A percentile compares a stretch with the other conserved stretches of the same genome.
These are phyloP conservation scores for Mythimna albipuncta DNA, from an alignment of 2,888 invertebrate species.

Conservation along the genomic window DNA sequence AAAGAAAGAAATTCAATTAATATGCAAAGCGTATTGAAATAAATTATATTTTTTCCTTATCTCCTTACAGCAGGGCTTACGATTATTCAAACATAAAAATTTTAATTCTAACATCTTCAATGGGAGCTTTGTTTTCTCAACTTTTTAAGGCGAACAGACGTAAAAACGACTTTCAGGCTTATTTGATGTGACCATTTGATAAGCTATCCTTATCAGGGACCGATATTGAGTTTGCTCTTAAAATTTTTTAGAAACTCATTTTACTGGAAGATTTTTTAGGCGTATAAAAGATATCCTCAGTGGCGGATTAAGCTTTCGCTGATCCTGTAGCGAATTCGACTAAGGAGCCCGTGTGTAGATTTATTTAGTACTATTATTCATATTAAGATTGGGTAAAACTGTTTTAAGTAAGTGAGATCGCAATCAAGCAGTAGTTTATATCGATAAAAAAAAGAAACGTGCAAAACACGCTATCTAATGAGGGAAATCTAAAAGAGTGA, in stretches of 20 bases:
- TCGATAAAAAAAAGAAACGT: no score
- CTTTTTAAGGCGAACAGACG: slow-evolving; percentile 23
- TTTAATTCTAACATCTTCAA: slow-evolving; percentile 54
- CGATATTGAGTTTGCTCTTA: not conserved
- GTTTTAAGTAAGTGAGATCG: no score
- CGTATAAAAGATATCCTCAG: not conserved
- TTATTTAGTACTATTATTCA: no score
- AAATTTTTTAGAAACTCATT: not conserved
- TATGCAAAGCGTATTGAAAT: slow-evolving; percentile 79
- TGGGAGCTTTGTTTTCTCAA: slow-evolving; percentile 48
- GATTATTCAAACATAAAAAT: slow-evolving; percentile 64
- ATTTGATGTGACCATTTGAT: slow-evolving; percentile 28
- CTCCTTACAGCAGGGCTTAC: slow-evolving; percentile 66
- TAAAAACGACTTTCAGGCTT: slow-evolving; percentile 2
- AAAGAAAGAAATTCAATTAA: slow-evolving; percentile 74
- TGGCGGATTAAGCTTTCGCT: no score
- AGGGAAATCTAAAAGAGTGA: no score
- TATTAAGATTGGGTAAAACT: no score
- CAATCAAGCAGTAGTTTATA: no score
- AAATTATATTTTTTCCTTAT: slow-evolving; percentile 75
- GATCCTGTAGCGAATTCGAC: no score
- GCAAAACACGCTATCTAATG: no score
- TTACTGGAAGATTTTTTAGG: not conserved
- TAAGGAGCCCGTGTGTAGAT: no score
- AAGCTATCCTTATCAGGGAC: slow-evolving; percentile 2